These are phyloP conservation scores for Netta rufina DNA, from an alignment of 2,797 vertebrate species.

Conservation along the genomic window DNA sequence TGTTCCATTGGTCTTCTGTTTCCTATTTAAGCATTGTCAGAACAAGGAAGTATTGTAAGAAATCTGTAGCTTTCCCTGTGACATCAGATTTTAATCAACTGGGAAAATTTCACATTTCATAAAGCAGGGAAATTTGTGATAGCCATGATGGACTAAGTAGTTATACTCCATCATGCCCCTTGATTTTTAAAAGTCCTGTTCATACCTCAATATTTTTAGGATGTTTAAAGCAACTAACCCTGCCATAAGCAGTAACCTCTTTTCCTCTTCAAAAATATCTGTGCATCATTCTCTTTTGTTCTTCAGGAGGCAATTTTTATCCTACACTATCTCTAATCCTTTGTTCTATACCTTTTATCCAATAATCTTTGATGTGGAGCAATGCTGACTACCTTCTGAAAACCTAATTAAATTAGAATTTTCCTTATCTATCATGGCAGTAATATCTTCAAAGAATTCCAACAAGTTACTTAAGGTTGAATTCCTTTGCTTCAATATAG, in stretches of 20 bases:
- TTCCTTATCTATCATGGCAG: constrained; percentile 56
- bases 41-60: not conserved
- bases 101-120: not conserved
- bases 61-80: not conserved
- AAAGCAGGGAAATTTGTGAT: not conserved
- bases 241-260: not conserved
- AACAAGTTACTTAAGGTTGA: constrained; percentile 50
- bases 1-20: not conserved
- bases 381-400: constrained; percentile 52
- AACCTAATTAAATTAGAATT: constrained; percentile 54
- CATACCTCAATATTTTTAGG: not conserved
- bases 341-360: constrained; percentile 42
- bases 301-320: not conserved
- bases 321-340: not conserved
- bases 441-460: constrained; percentile 67
- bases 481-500: constrained; percentile 30
- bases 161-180: not conserved
- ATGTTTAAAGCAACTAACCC: not conserved
- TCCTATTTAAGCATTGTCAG: not conserved
- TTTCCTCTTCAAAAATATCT: not conserved
- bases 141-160: not conserved
- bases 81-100: not conserved
- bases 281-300: not conserved
- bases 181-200: not conserved
- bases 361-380: constrained; percentile 45